Conservation (phyloP, 2,797 vertebrate species). For the Sus cebifrons region DNA sequence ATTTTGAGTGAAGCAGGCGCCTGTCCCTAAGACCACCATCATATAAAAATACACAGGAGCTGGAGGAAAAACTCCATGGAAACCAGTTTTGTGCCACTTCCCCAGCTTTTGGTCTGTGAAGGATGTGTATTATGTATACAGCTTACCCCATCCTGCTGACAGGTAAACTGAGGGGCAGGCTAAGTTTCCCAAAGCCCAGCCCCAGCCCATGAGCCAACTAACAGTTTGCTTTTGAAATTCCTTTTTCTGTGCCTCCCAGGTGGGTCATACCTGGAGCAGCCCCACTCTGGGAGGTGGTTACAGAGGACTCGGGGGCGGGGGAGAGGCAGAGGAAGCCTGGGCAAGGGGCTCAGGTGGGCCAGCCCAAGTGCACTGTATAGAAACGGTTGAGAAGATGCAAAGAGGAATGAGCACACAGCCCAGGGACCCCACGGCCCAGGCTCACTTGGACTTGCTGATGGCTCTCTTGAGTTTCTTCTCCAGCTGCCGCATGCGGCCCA, state of each 20-base stretch:
- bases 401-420: background rate
- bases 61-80: background rate
- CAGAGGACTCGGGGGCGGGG: background rate
- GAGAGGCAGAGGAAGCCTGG: background rate
- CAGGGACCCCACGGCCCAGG: accelerated
- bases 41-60: background rate
- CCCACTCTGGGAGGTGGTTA: too few relatives aligned
- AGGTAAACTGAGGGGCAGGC: background rate
- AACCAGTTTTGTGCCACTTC: background rate
- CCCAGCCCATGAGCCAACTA: background rate
- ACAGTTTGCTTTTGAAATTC: background rate
- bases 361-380: background rate
- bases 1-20: background rate
- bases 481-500: slow-evolving; percentile 96
- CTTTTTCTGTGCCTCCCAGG: background rate
- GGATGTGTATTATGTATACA: too few relatives aligned
- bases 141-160: background rate
- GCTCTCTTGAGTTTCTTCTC: slow-evolving; percentile 98
- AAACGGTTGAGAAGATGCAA: background rate
- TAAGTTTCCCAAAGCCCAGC: background rate
- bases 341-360: background rate
- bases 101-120: background rate
- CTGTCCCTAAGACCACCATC: background rate
- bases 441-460: slow-evolving; percentile 99
- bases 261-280: background rate